These are phyloP conservation scores for Capromys pilorides DNA, from an alignment of 2,797 vertebrate species.

Conservation along the genomic window DNA sequence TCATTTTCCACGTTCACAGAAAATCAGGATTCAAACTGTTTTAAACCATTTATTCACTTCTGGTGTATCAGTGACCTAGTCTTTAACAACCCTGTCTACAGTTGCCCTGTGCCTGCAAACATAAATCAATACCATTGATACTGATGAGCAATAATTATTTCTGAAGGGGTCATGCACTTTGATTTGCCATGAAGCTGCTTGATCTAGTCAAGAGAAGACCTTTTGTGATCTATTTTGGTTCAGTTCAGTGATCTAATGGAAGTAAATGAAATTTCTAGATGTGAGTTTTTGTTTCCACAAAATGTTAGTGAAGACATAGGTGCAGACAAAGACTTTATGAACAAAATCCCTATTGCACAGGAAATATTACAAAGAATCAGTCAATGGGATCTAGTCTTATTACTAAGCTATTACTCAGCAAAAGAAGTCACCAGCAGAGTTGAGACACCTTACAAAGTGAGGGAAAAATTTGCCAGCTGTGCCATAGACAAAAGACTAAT, in stretches of 20 bases:
- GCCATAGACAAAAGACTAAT: background rate
- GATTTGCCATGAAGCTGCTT: slow-evolving; percentile 52
- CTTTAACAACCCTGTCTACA: slow-evolving; percentile 8
- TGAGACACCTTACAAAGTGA: background rate
- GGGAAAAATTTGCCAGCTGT: background rate
- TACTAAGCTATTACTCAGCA: background rate
- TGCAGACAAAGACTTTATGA: background rate
- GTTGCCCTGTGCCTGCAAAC: background rate
- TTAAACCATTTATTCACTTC: slow-evolving; percentile 37
- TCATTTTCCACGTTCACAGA: slow-evolving; percentile 51
- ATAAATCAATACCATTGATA: background rate
- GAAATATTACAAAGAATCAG: background rate
- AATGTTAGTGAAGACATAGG: background rate
- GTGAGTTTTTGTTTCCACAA: slow-evolving; percentile 41
- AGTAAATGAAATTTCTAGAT: background rate
- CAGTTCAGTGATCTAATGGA: slow-evolving; percentile 27
- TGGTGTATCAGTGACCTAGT: background rate
- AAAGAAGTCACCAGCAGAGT: background rate
- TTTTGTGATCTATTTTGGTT: slow-evolving; percentile 50
- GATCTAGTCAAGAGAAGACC: slow-evolving; percentile 33
- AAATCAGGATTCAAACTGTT: slow-evolving; percentile 50
- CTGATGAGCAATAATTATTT: background rate
- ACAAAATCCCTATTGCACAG: background rate
- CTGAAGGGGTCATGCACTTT: slow-evolving; percentile 6
- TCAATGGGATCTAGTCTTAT: background rate